Conservation (phyloP, 2,888 invertebrate species). For the Parnassius smintheus region DNA sequence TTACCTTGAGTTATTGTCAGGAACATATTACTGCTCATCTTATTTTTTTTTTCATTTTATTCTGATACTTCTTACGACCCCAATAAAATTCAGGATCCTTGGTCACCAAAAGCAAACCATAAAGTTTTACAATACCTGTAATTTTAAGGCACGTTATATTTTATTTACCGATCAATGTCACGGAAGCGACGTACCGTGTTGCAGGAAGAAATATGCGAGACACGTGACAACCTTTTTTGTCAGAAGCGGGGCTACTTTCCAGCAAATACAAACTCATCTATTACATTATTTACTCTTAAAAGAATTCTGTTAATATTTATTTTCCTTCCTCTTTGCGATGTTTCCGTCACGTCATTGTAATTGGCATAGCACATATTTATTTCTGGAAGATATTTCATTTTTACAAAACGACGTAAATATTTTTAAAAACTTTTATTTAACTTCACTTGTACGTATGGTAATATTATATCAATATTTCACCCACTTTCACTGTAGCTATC, state of each 20-base stretch:
- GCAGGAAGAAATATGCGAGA: not conserved
- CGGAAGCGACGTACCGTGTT: constrained; percentile 7
- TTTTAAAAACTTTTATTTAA: too few relatives aligned
- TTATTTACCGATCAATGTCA: constrained; percentile 1
- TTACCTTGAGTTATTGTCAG: too few relatives aligned
- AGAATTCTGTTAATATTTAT: constrained; percentile 9
- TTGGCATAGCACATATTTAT: constrained; percentile 16
- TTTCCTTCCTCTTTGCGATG: not conserved
- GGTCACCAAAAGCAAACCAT: too few relatives aligned
- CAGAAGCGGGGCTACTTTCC: not conserved
- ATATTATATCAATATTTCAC: too few relatives aligned
- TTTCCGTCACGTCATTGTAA: constrained; percentile 2
- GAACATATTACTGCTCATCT: too few relatives aligned
- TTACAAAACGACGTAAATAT: too few relatives aligned
- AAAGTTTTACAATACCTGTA: not conserved
- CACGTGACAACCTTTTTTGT: constrained; percentile 8
- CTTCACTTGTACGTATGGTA: too few relatives aligned
- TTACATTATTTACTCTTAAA: constrained; percentile 13
- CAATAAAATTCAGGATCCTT: too few relatives aligned
- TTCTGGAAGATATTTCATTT: not conserved
- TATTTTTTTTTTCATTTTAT: too few relatives aligned
- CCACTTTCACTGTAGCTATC: too few relatives aligned
- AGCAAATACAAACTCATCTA: constrained; percentile 1
- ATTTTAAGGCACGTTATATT: constrained; percentile 3
- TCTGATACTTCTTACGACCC: too few relatives aligned